Conservation (phyloP, 1,140 invertebrate species). For the Triops cancriformis region DNA sequence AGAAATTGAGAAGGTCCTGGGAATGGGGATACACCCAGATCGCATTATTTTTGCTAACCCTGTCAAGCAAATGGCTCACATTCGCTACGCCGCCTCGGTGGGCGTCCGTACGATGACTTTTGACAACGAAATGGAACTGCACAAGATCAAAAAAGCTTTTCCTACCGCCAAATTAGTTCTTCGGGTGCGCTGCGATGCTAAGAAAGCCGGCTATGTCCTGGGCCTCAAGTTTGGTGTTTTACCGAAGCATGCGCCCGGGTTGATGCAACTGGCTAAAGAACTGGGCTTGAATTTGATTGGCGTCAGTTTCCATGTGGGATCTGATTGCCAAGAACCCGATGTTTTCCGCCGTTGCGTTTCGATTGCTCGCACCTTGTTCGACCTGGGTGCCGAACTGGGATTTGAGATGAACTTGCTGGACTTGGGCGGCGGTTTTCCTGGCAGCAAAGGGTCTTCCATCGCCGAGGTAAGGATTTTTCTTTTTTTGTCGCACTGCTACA, state of each 20-base stretch:
- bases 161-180: slow-evolving; percentile 80
- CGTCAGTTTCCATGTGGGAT: slow-evolving; percentile 79
- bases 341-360: slow-evolving; percentile 67
- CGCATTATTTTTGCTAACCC: slow-evolving; percentile 97
- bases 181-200: slow-evolving; percentile 83
- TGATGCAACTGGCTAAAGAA: slow-evolving; percentile 65
- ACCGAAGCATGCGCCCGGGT: slow-evolving; percentile 56
- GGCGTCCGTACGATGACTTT: slow-evolving; percentile 85
- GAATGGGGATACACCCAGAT: slow-evolving; percentile 63
- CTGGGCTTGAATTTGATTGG: slow-evolving; percentile 70
- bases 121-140: slow-evolving; percentile 87
- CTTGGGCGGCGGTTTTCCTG: slow-evolving; percentile 80
- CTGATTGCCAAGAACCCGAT: slow-evolving; percentile 64
- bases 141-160: slow-evolving; percentile 78
- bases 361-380: slow-evolving; percentile 57
- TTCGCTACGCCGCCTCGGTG: slow-evolving; percentile 68
- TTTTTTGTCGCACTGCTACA: slow-evolving; percentile 38
- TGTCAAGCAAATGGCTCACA: slow-evolving; percentile 87
- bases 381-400: slow-evolving; percentile 56
- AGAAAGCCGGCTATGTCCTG: slow-evolving; percentile 76
- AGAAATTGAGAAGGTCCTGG: slow-evolving; percentile 79
- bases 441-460: slow-evolving; percentile 55
- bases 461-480: slow-evolving; percentile 46
- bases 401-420: slow-evolving; percentile 65
- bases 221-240: slow-evolving; percentile 95